Percentiles rank a stretch among this genome's conserved stretches.
These are phyloP conservation scores for Garra rufa DNA, from an alignment of 2,113 vertebrate species.

Conservation along the genomic window DNA sequence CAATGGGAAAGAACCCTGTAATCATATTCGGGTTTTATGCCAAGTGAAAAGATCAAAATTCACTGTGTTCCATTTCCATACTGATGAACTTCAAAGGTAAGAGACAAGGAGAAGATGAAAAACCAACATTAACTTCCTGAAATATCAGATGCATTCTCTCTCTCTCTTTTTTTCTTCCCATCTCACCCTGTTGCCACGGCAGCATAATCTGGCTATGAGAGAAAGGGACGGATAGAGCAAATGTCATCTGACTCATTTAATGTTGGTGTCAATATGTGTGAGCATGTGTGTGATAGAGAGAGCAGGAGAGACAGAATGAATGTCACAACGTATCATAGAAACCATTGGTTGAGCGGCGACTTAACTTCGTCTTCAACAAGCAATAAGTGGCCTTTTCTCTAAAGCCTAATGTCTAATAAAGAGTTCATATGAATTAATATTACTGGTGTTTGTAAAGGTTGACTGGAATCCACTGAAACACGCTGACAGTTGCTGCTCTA, in stretches of 20 bases:
- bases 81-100: slow-evolving; percentile 41
- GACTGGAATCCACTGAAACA: slow-evolving; percentile 1
- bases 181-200: slow-evolving; percentile 75
- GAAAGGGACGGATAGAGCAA: slow-evolving; percentile 65
- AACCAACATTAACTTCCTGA: slow-evolving; percentile 33
- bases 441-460: slow-evolving; percentile 35
- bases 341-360: background rate
- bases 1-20: background rate
- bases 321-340: slow-evolving; percentile 35
- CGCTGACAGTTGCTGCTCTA: background rate
- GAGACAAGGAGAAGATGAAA: slow-evolving; percentile 40
- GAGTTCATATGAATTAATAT: slow-evolving; percentile 11
- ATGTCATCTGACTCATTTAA: slow-evolving; percentile 77
- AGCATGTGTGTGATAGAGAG: slow-evolving; percentile 21
- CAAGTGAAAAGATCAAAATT: slow-evolving; percentile 36
- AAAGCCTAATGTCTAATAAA: slow-evolving; percentile 1
- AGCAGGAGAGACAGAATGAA: slow-evolving; percentile 32
- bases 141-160: slow-evolving; percentile 32
- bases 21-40: slow-evolving; percentile 34
- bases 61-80: slow-evolving; percentile 33
- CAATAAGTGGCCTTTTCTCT: slow-evolving; percentile 18
- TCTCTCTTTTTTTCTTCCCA: slow-evolving; percentile 47
- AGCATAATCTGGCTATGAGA: slow-evolving; percentile 72
- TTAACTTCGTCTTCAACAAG: slow-evolving; percentile 15
- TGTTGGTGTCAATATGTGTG: slow-evolving; percentile 58